Conservation (phyloP, 2,113 vertebrate species). For the Nesogale talazaci region DNA sequence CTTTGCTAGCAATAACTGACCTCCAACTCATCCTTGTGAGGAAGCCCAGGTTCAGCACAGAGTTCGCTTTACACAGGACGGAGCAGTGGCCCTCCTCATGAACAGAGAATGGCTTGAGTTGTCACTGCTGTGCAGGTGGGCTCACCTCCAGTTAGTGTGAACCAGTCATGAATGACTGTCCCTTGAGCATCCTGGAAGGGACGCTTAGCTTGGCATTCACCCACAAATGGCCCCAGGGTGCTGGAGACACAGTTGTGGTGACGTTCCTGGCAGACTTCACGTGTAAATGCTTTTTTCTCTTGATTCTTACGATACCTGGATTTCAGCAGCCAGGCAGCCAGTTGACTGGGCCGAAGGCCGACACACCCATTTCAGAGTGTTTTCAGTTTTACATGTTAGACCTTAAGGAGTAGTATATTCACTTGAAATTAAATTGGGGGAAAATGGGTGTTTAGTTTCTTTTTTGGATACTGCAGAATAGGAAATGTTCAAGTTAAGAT, state of each 20-base stretch:
- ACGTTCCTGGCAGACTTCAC: neutral
- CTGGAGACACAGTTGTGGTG: neutral
- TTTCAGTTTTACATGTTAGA: neutral
- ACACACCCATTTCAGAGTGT: neutral
- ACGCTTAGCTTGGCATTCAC: neutral
- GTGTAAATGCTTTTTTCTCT: constrained; percentile 60
- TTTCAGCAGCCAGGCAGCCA: neutral
- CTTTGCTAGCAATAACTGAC: constrained; percentile 74
- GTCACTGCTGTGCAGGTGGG: constrained; percentile 11
- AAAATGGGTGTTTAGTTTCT: constrained; percentile 55
- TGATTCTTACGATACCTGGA: neutral
- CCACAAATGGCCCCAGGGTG: too few species aligned
- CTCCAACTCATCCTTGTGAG: constrained; percentile 48
- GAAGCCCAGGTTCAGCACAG: constrained; percentile 72
- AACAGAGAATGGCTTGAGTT: constrained; percentile 34
- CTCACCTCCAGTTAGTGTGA: constrained; percentile 37
- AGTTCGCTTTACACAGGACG: constrained; percentile 64
- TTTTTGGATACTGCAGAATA: constrained; percentile 69
- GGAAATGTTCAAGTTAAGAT: constrained; percentile 64
- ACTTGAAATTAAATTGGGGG: constrained; percentile 53
- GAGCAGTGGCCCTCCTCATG: constrained; percentile 49
- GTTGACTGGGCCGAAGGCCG: neutral
- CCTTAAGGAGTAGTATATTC: constrained; percentile 50
- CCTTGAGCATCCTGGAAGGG: neutral
- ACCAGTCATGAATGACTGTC: constrained; percentile 39